Evolutionary conservation across 2,797 vertebrate species (phyloP), one percentile per base, ranked within the genome.

Genomic region (Lepus oiostolus): DNA sequence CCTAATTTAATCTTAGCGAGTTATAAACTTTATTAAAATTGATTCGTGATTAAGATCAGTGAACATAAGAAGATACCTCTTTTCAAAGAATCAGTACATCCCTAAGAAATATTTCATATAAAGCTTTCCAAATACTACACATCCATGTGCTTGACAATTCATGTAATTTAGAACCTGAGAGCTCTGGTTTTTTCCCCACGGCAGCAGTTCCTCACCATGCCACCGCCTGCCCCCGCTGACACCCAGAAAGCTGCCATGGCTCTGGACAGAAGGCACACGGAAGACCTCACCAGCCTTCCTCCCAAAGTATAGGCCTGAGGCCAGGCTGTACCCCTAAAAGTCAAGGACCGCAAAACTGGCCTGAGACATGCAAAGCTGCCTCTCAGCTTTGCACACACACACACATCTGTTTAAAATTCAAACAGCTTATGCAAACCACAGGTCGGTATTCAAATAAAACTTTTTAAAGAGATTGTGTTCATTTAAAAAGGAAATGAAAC

Each of bases 371-470:
- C 74, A 94, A 71, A 28, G 28, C 63, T 7, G 85, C 28, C 14
- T 26, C 71, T n/a, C n/a, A 80, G 86, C 38, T 16, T 5, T 77
- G 82, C 52, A 72, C 85, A 74, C 60, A 96, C 65, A 71, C 87
- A 74, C 60, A 96, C 65, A 94, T 86, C 76, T 96, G 76, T 95
- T 97, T 93, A 52, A 92, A 93, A 54, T 67, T 96, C 90, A 89
- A 96, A 85, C 50, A 83, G 63, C n/a, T 75, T 94, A 17, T 81
- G 38, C 89, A 95, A 97, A 97, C 70, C 47, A 71, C 16, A 26
- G 30, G 32, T 42, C 24, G 52, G 72, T 38, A 90, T 96, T 95
- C 93, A 93, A 75, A 96, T 82, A 96, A 93, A 42, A 35, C 19
- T 94, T 90, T 58, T 95, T 90, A 74, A 96, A 96, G 75, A 62